Conservation (phyloP, 2,113 vertebrate species). For the Thymallus thymallus region DNA sequence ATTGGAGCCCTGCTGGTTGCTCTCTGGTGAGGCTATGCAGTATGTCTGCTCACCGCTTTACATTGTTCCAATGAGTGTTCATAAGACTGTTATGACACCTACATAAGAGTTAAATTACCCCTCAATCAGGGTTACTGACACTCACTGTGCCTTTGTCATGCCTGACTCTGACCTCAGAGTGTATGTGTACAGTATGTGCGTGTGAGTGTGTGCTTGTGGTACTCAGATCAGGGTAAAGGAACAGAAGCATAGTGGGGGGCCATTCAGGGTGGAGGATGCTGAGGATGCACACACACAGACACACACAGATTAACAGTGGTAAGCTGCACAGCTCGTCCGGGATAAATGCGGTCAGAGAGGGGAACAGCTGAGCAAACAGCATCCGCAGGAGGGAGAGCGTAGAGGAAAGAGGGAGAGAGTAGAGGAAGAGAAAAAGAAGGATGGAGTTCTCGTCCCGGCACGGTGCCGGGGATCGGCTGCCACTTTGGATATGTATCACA, state of each 20-base stretch:
- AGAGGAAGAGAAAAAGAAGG: constrained; percentile 20
- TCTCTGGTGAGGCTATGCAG: neutral
- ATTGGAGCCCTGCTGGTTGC: too few relatives aligned
- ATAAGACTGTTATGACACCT: neutral
- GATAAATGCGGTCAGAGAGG: constrained; percentile 68
- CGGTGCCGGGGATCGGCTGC: constrained; percentile 55
- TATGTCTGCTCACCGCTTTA: neutral
- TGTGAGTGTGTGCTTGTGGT: too few relatives aligned
- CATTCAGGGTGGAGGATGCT: constrained; percentile 41
- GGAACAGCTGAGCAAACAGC: constrained; percentile 69
- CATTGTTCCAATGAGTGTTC: neutral
- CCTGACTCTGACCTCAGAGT: neutral
- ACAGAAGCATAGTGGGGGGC: constrained; percentile 40
- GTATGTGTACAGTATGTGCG: neutral
- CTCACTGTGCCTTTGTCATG: neutral
- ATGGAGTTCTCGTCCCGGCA: constrained; percentile 55
- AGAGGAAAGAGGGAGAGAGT: constrained; percentile 16
- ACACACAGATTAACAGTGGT: constrained; percentile 62
- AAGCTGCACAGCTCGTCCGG: constrained; percentile 65
- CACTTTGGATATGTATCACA: constrained; percentile 66
- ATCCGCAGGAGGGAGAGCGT: constrained; percentile 52
- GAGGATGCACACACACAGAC: constrained; percentile 26
- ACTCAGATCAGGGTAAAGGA: constrained; percentile 36
- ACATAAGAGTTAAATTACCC: too few relatives aligned
- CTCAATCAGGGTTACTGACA: neutral